A percentile compares a stretch with the other conserved stretches of the same genome.
phyloP scores from a whole-genome alignment of 2,113 vertebrate species.

The Dromiciops gliroides region DNA sequence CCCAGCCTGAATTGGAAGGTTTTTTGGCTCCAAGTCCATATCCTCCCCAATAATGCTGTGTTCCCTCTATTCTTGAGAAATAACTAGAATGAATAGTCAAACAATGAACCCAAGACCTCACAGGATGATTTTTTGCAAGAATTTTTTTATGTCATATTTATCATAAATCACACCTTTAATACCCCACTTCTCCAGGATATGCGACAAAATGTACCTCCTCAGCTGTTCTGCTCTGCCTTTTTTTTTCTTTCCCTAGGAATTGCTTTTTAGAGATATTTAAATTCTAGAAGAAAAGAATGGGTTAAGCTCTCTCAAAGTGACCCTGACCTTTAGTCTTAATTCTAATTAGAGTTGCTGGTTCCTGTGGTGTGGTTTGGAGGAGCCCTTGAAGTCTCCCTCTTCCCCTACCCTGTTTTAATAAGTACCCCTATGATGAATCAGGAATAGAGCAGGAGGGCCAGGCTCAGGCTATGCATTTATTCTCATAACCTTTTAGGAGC shows the following conservation, averaged over 20 bases:
- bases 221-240: background rate
- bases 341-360: background rate
- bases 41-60: background rate
- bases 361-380: fast-evolving
- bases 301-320: background rate
- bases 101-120: background rate
- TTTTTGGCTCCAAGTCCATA: background rate
- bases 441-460: background rate
- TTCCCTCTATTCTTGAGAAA: background rate
- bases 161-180: background rate
- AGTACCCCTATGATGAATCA: no score
- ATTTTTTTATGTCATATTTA: background rate
- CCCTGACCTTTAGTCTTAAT: background rate
- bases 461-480: fast-evolving
- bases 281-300: background rate
- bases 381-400: background rate
- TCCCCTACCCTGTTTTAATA: background rate
- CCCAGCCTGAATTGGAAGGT: background rate
- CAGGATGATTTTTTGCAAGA: background rate
- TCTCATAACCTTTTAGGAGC: fast-evolving
- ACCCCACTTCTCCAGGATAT: background rate
- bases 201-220: background rate
- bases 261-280: background rate
- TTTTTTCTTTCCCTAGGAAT: background rate
- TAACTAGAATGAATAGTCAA: background rate